Base-by-base conservation (phyloP, 2,888 invertebrate genomes). In the Leptodirus hochenwartii region DNA sequence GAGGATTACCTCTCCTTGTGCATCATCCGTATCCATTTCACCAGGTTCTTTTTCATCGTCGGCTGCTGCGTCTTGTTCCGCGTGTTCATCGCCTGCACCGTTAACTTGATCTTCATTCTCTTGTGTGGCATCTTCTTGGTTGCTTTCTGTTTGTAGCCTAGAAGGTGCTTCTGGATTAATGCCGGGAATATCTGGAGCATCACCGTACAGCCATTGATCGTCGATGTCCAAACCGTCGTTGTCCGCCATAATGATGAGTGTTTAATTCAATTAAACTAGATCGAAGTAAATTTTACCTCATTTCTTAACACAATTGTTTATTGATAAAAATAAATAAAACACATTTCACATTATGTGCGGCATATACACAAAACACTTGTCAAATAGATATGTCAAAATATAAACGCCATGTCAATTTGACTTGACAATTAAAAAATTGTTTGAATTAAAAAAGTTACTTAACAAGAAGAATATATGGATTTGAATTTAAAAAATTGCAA, bases 131-230 rank as follows among this genome's bases (percentile, higher is more conserved):
- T 34, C 25, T 1, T 29, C 27, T 23, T 34, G 14, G n/a, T 4
- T 25, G 26, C 3, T 25, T 17, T 31, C 33, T 20, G 20, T 6
- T 6, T 20, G 20, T 8, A 8, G 8, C n/a, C n/a, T 6, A 5
- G 11, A 26, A 14, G 31, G 3, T 3, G 17, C 17, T 8, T 14
- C 20, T 14, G 9, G 11, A 27, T 22, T 28, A 32, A 26, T 31
- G 36, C 10, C 34, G 36, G 17, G 43, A 46, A 2, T 35, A 44
- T 64, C 69, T 2, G 74, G 70, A 45, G 78, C 78, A 25, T 81
- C 82, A 12, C 85, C 85, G 46, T 87, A 87, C 35, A 87, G 60
- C 84, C 84, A 87, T 48, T 69, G 78, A 60, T 87, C 85, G 50
- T 87, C 85, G 55, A 77, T 80, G 53, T 74, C 73, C 11, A 57